Evolutionary conservation across 2,888 invertebrate species (phyloP), one percentile per base, ranked within the genome.

Genomic region (Bimastos eiseni): DNA sequence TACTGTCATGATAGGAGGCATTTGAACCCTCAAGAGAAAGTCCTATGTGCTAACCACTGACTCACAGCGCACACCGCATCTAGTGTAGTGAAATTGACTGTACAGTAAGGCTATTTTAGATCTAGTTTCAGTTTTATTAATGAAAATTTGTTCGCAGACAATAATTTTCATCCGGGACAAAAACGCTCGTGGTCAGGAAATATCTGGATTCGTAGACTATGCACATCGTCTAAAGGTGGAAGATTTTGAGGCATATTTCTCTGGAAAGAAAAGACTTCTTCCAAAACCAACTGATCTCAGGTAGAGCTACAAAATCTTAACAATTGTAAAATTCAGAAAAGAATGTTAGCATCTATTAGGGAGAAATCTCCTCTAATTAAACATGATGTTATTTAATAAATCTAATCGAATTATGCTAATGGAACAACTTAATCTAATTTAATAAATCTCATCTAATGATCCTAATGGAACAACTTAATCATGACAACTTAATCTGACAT

Each of bases 171-270:
- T 98, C 13, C 96, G 97, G 19, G 96, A 96, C 94, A 96, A 96
- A 91, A 97, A 97, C 21, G 96, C 96, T 91, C 96, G 96, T 13
- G 97, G 97, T 4, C 97, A 97, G 92, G 97, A 98, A 94, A 96
- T 98, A 91, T 98, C 98, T 0, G 97, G 97, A 17, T 98, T 97
- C 94, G 97, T 98, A 44, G 98, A 98, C 94, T 98, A 96, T 94
- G 96, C 96, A 0, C 96, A 97, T 92, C 96, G 97, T 89, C 95
- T 97, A 24, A 95, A 96, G 90, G 95, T 96, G 0, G 97, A 97
- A 93, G 96, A 98, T 94, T 98, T 97, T 97, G 95, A 95, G n/a
- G 96, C 96, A 1, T 97, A 97, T 94, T 98, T 97, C 94, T 95
- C 95, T 92, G 96, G 96, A 30, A 96, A 96, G 91, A 96, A 96